phyloP scores from a whole-genome alignment of 2,113 vertebrate species.

The Scytalopus superciliaris region DNA sequence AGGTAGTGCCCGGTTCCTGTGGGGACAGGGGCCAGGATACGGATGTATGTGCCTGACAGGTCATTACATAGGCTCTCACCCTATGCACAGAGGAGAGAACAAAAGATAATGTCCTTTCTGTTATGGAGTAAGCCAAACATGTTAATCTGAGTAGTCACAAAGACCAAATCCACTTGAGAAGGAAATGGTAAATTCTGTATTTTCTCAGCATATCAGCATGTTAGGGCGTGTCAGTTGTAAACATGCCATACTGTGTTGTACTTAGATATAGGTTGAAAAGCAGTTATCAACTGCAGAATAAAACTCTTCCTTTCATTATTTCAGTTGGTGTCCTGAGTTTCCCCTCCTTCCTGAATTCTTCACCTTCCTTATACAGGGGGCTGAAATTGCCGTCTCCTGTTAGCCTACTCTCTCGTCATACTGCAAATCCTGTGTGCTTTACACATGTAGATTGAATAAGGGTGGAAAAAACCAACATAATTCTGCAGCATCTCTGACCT shows the following conservation, averaged over 20 bases:
- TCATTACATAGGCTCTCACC: neutral
- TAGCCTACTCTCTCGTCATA: neutral
- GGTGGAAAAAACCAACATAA: neutral
- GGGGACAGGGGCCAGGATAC: accelerated
- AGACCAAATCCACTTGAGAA: neutral
- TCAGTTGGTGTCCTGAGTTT: neutral
- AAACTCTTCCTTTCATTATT: neutral
- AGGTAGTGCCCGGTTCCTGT: neutral
- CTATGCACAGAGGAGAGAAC: neutral
- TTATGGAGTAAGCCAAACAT: neutral
- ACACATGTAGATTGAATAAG: neutral
- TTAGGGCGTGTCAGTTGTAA: neutral
- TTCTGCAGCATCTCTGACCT: neutral
- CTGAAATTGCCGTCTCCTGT: neutral
- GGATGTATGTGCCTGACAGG: no score
- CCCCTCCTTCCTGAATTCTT: neutral
- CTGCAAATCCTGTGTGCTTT: neutral
- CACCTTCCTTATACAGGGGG: neutral
- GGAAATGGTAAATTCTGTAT: neutral
- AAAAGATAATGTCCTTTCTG: neutral
- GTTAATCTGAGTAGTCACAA: neutral
- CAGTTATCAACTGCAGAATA: neutral
- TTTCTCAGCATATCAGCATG: neutral
- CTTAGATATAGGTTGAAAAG: neutral
- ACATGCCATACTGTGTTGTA: neutral